A percentile compares a stretch with the other conserved stretches of the same genome.
Evolutionary conservation across 2,113 vertebrate genomes (phyloP).

Genomic region (Anarhynchus alexandrinus): DNA sequence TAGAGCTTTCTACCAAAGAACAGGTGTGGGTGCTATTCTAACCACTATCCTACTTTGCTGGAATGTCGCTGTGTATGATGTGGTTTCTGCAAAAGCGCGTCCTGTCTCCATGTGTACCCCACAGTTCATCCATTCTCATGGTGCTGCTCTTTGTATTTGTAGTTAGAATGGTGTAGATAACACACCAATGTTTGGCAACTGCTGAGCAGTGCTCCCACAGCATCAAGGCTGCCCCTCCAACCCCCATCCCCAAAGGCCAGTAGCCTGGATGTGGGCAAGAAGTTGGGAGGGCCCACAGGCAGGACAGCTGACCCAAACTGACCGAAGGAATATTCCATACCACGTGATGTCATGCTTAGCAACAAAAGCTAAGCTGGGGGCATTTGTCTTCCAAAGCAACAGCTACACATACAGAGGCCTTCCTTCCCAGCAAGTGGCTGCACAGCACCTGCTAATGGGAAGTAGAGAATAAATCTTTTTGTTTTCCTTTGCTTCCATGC

Average conservation of each 20-base stretch:
- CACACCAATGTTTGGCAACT: accelerated
- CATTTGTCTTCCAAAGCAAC: neutral
- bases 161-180: neutral
- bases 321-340: neutral
- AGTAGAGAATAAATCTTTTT: neutral
- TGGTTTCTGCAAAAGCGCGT: accelerated
- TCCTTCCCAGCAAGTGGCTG: neutral
- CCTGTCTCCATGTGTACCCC: neutral
- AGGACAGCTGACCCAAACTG: neutral
- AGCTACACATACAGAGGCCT: accelerated
- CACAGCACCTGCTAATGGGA: neutral
- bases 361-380: neutral
- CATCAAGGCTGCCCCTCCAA: neutral
- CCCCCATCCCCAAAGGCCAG: accelerated
- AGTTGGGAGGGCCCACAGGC: neutral
- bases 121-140: neutral
- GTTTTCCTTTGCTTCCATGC: neutral
- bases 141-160: neutral
- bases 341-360: neutral
- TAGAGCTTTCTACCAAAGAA: neutral
- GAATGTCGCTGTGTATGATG: no score
- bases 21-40: neutral
- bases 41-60: neutral
- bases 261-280: neutral
- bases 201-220: neutral